phyloP scores from a whole-genome alignment of 2,888 invertebrate species.

The Allophyes oxyacanthae region DNA sequence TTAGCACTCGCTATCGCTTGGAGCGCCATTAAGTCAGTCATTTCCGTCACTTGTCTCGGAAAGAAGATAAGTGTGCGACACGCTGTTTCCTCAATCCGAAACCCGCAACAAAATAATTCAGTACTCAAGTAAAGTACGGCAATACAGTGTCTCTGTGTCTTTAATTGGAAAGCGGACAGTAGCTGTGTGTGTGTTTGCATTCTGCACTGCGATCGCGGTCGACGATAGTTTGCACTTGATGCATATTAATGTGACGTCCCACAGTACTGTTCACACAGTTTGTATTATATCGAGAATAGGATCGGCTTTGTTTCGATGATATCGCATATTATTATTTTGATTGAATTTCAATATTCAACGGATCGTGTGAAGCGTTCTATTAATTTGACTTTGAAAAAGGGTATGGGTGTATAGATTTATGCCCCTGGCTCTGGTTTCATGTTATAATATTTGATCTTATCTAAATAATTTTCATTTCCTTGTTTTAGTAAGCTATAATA shows the following conservation, averaged over 20 bases:
- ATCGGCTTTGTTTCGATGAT: constrained; percentile 37
- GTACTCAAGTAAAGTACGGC: constrained; percentile 20
- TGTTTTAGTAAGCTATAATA: too few species aligned
- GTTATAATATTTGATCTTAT: too few species aligned
- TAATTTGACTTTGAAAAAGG: constrained; percentile 9
- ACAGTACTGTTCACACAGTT: constrained; percentile 50
- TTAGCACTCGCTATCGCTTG: constrained; percentile 35
- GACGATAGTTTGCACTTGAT: constrained; percentile 74
- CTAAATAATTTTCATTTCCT: too few species aligned
- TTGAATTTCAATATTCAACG: constrained; percentile 43
- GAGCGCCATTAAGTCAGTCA: constrained; percentile 46
- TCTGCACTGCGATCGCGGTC: constrained; percentile 58
- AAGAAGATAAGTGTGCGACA: constrained; percentile 54
- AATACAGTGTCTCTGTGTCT: constrained; percentile 29
- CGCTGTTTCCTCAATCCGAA: constrained; percentile 53
- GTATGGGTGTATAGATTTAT: not conserved
- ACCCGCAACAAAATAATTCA: constrained; percentile 54
- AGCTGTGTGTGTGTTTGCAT: constrained; percentile 61
- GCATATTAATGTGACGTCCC: constrained; percentile 74
- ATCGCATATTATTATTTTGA: constrained; percentile 39
- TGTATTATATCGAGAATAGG: constrained; percentile 49
- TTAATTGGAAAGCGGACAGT: constrained; percentile 52
- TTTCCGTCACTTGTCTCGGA: constrained; percentile 50
- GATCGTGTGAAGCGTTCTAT: constrained; percentile 11
- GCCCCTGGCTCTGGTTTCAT: too few species aligned